Evolutionary conservation across 2,113 vertebrate genomes (phyloP).

Genomic region (Emydura subglobosa): DNA sequence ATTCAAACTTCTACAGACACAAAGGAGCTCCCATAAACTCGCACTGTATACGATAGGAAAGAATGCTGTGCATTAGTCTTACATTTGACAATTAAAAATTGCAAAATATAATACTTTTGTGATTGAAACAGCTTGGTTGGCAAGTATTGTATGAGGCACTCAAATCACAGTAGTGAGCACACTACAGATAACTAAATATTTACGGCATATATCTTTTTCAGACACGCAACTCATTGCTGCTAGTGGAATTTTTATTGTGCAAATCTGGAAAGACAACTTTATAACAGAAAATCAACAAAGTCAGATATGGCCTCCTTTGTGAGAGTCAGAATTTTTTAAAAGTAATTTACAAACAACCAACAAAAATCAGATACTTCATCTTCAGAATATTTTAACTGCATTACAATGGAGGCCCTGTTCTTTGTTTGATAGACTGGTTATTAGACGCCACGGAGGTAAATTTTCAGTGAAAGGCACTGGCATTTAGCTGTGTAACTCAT

Average conservation of each 20-base stretch:
- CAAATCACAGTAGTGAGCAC: not conserved
- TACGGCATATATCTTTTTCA: not conserved
- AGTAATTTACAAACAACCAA: slow-evolving; percentile 7
- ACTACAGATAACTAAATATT: not conserved
- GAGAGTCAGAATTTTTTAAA: not conserved
- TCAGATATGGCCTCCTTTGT: not conserved
- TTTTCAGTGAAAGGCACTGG: slow-evolving; percentile 40
- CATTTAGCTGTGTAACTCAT: slow-evolving; percentile 33
- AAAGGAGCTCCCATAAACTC: not conserved
- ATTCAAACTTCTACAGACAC: not conserved
- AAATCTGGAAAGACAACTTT: not conserved
- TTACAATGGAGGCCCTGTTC: slow-evolving; percentile 47
- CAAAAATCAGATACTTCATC: not conserved
- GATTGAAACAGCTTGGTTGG: not conserved
- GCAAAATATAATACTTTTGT: not conserved
- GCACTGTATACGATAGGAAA: not conserved
- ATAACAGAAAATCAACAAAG: not conserved
- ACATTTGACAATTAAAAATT: not conserved
- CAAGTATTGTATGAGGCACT: not conserved
- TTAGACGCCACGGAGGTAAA: slow-evolving; percentile 55
- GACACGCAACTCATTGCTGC: not conserved
- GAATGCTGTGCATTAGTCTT: not conserved
- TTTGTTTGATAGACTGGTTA: slow-evolving; percentile 16
- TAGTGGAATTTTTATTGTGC: not conserved
- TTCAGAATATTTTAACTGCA: not conserved